Conservation (phyloP, 2,888 invertebrate species). For the Gymnocheta viridis region DNA sequence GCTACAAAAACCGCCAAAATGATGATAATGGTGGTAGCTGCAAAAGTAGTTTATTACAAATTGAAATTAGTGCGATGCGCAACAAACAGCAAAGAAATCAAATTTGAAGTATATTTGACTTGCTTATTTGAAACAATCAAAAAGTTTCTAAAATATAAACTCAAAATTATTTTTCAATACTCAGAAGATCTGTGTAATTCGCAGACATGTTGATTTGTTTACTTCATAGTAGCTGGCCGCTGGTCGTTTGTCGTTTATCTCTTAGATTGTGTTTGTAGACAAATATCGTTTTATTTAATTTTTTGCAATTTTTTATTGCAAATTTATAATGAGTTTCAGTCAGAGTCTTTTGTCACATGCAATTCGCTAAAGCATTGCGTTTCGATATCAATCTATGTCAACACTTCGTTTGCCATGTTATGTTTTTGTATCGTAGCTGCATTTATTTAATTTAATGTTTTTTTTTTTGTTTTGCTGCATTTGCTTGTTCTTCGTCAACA, state of each 20-base stretch:
- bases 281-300: background rate
- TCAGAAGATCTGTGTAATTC: no score
- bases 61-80: constrained; percentile 14
- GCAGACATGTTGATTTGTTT: no score
- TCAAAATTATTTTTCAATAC: no score
- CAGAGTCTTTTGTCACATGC: constrained; percentile 65
- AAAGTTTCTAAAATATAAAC: no score
- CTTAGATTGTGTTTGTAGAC: background rate
- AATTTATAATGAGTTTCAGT: constrained; percentile 57
- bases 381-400: constrained; percentile 79
- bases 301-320: constrained; percentile 4
- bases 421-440: constrained; percentile 49
- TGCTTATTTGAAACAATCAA: no score
- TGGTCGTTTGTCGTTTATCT: background rate
- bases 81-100: background rate
- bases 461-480: constrained; percentile 40
- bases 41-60: constrained; percentile 6
- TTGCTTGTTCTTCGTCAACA: constrained; percentile 33
- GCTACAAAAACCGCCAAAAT: constrained; percentile 56
- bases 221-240: background rate
- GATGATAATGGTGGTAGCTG: constrained; percentile 22
- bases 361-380: constrained; percentile 67
- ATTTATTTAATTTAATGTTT: constrained; percentile 57
- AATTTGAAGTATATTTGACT: background rate
- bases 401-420: constrained; percentile 78